Conservation (phyloP, 2,888 invertebrate species). For the Hirtodrosophila duncani region DNA sequence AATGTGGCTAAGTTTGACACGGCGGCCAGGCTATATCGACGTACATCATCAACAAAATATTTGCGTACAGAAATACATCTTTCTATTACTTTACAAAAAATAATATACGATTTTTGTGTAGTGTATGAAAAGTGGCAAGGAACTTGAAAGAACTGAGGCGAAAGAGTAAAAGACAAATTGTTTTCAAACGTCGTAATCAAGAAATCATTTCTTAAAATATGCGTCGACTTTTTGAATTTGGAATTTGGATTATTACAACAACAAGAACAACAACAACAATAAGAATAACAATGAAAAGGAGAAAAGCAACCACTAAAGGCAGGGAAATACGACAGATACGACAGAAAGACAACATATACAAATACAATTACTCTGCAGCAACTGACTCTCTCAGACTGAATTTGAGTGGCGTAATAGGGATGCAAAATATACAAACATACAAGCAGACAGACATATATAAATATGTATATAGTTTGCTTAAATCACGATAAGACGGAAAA, state of each 20-base stretch:
- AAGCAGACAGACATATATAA: not conserved
- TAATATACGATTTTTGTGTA: no score
- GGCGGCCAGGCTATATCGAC: no score
- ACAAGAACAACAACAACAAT: conserved; percentile 20
- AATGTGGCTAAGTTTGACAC: no score
- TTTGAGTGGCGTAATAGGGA: conserved; percentile 56
- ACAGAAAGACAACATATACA: conserved; percentile 20
- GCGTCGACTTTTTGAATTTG: conserved; percentile 75
- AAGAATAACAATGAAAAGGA: not conserved
- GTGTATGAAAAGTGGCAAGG: conserved; percentile 31
- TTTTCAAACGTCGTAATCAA: conserved; percentile 74
- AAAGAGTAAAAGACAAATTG: conserved; percentile 73
- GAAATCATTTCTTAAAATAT: conserved; percentile 72
- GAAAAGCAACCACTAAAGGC: no score
- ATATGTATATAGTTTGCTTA: conserved; percentile 64
- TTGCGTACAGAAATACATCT: no score
- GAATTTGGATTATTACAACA: conserved; percentile 72
- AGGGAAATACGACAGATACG: no score
- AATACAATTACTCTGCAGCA: not conserved
- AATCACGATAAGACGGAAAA: conserved; percentile 36
- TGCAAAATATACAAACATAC: conserved; percentile 55
- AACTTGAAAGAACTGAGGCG: conserved; percentile 61
- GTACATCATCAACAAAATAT: no score
- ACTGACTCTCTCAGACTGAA: not conserved
- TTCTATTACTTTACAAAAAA: no score